Evolutionary conservation across 2,113 vertebrate genomes (phyloP), one percentile per base, ranked within the genome.

Genomic region (Pseudorectes ferrugineus): DNA sequence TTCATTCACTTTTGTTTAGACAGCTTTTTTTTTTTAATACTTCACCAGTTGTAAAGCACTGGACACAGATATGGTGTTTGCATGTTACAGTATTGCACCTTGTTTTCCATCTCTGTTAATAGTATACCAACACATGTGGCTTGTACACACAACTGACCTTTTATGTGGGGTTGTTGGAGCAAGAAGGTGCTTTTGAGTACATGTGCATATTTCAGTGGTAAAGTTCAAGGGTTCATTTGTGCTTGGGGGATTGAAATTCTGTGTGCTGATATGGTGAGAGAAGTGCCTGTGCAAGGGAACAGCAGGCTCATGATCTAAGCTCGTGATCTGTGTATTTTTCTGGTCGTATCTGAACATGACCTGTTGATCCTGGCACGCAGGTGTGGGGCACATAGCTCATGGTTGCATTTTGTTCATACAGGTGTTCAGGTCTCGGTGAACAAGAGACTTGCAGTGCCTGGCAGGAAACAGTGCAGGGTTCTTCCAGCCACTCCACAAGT

Each of bases 401-500:
- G 24, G 22, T 8, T 80, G 33, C 20, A 5, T 78, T 59, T 84
- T 4, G 5, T 17, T 73, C 7, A 5, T 29, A 11, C 4, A 20
- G 23, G 14, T 42, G 2, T 58, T 80, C 23, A 38, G 45, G 11
- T 63, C 65, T 84, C 31, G 40, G 22, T 29, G n/a, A 74, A 40
- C 2, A 35, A 38, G 38, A 71, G 29, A 22, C 28, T 35, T 49
- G 9, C n/a, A 54, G 49, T 38, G 35, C 42, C 58, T 2, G 5
- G 12, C 0, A 6, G 42, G 22, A 94, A 49, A 17, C 0, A 1
- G 12, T 36, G 11, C 0, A 4, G 15, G 12, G 23, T 38, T 84
- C 33, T 24, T 66, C 22, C 58, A 83, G 18, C 11, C 21, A 12
- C 7, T 22, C 22, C 4, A 3, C 33, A 83, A 70, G 16, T n/a